These are phyloP conservation scores for Drosophila yooni DNA, from an alignment of 2,888 invertebrate species.

Conservation along the genomic window DNA sequence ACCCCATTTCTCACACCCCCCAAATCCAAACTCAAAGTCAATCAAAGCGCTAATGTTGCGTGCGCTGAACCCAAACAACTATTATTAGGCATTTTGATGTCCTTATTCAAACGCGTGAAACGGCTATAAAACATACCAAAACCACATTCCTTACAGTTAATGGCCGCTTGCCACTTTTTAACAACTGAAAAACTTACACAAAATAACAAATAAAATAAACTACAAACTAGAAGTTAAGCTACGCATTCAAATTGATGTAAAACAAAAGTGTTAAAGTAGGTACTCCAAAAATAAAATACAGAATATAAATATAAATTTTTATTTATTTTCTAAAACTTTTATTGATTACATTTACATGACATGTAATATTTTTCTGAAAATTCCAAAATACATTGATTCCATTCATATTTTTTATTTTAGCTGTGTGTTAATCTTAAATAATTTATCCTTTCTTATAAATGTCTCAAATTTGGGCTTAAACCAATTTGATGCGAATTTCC, in stretches of 20 bases:
- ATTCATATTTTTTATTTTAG: background rate
- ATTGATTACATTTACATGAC: background rate
- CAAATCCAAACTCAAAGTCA: conserved; percentile 14
- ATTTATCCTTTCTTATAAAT: background rate
- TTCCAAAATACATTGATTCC: background rate
- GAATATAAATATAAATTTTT: too few relatives aligned
- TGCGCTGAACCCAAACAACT: conserved; percentile 34
- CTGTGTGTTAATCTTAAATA: background rate
- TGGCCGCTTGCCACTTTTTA: background rate
- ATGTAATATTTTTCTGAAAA: background rate
- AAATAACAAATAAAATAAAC: too few relatives aligned
- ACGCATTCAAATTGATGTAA: too few relatives aligned
- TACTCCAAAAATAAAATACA: too few relatives aligned
- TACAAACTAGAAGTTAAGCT: too few relatives aligned
- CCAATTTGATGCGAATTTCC: background rate
- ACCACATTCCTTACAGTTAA: background rate
- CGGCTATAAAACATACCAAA: conserved; percentile 5
- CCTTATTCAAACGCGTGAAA: conserved; percentile 11
- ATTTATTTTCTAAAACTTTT: background rate
- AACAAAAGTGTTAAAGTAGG: too few relatives aligned
- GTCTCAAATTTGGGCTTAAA: fast-evolving
- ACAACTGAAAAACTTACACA: background rate
- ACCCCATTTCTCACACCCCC: background rate
- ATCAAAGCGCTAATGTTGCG: conserved; percentile 51
- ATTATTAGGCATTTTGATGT: conserved; percentile 27